Conservation (phyloP, 2,113 vertebrate genomes). For the Oncorhynchus keta region DNA sequence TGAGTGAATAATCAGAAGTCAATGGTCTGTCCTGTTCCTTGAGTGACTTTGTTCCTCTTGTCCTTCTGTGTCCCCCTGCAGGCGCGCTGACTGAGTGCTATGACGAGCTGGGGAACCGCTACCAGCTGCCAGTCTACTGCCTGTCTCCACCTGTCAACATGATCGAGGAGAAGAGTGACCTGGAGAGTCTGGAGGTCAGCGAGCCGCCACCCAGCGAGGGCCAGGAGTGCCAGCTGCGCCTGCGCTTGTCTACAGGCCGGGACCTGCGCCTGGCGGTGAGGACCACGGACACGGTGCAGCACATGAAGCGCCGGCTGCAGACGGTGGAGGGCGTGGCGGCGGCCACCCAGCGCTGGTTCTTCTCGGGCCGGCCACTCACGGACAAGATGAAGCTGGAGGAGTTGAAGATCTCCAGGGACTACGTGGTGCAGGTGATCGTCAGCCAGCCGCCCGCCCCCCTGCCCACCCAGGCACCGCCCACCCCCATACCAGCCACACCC, state of each 20-base stretch:
- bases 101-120: constrained; percentile 95
- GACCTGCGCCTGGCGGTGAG: constrained; percentile 90
- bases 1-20: neutral
- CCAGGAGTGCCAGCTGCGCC: constrained; percentile 90
- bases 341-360: constrained; percentile 92
- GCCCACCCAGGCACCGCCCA: constrained; percentile 71
- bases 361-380: constrained; percentile 93
- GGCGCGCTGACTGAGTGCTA: constrained; percentile 97
- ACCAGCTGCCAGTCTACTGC: constrained; percentile 97
- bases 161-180: constrained; percentile 93
- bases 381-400: constrained; percentile 96
- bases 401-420: constrained; percentile 97
- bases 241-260: constrained; percentile 93
- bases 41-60: neutral
- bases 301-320: constrained; percentile 94
- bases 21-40: constrained; percentile 11
- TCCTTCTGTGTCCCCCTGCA: constrained; percentile 42
- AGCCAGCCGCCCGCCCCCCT: constrained; percentile 83
- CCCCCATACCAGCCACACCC: constrained; percentile 48
- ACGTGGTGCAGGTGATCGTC: constrained; percentile 97
- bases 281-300: constrained; percentile 89
- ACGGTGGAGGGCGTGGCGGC: constrained; percentile 86
- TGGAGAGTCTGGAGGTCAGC: constrained; percentile 81
- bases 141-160: constrained; percentile 95
- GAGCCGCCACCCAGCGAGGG: constrained; percentile 81